Evolutionary conservation across 2,113 vertebrate genomes (phyloP).

Genomic region (Mobula hypostoma): DNA sequence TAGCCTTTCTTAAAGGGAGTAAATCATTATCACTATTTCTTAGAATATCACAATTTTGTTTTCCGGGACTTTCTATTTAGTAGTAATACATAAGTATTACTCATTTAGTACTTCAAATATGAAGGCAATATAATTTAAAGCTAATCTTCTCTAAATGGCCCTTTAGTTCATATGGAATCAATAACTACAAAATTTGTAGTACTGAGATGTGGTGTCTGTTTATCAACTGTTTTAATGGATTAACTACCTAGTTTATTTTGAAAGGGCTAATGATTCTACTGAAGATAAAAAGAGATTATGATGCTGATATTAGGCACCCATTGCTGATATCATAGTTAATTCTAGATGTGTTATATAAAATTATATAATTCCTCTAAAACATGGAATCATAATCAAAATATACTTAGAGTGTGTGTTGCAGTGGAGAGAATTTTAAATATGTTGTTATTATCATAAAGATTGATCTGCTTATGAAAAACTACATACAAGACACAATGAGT

Average conservation of each 20-base stretch:
- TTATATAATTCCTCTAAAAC: not conserved
- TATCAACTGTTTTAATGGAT: not conserved
- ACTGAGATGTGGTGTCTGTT: not conserved
- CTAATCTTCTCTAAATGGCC: not conserved
- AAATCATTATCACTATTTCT: too few species aligned
- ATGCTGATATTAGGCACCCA: not conserved
- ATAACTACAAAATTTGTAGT: not conserved
- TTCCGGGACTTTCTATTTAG: too few species aligned
- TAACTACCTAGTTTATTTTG: not conserved
- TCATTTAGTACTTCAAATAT: too few species aligned
- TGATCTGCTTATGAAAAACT: not conserved
- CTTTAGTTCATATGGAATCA: not conserved
- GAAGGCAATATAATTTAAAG: too few species aligned
- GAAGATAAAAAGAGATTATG: not conserved
- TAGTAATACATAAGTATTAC: too few species aligned
- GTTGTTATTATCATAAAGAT: not conserved
- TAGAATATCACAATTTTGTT: too few species aligned
- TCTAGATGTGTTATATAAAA: not conserved
- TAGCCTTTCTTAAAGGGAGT: too few species aligned
- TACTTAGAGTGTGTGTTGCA: not conserved
- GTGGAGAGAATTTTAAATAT: not conserved
- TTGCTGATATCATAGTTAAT: not conserved
- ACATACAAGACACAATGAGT: not conserved
- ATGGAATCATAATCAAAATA: not conserved
- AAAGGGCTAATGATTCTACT: not conserved